Evolutionary conservation across 2,888 invertebrate genomes (phyloP), one percentile per base, ranked within the genome.

Genomic region (Dioctria rufipes): DNA sequence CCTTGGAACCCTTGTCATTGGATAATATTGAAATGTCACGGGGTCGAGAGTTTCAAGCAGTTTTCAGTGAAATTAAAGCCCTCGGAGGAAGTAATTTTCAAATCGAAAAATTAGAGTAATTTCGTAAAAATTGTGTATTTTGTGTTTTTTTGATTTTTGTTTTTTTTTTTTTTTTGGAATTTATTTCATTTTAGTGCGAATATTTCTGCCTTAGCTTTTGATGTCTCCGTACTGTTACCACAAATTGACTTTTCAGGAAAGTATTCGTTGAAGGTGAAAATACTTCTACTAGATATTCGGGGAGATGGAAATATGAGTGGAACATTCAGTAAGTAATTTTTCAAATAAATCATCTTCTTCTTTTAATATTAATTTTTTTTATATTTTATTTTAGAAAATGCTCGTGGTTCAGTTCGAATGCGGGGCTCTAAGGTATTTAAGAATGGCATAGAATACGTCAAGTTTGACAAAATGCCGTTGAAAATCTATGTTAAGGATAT

Each of bases 261-360:
- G 81, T 89, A 89, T 83, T 84, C 85, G 0, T 85, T 89, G 84
- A 86, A 86, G 51, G 84, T 89, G 37, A 88, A 86, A 81, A 84
- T 89, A 75, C 83, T 89, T 13, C 82, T 89, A n/a, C 82, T 89
- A 51, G 86, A 89, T 49, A 86, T 89, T 25, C 85, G 87, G 80
- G 89, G 89, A 46, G 85, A 85, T 54, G 89, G 89, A n/a, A 85
- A 86, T 60, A 87, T 89, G 85, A 85, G 85, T 9, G 89, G 89
- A 13, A 85, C 80, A 77, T 87, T 87, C 13, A 87, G 89, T 89
- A 84, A 82, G 83, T 80, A 11, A 5, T 61, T 39, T 3, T 11
- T 51, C 37, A 65, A 65, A 3, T 40, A 46, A 13, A 25, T 5
- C 13, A 37, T 0, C 25, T 51, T 11, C 2, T 25, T 25, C 25